These are phyloP conservation scores for Blennius ocellaris DNA, from an alignment of 2,113 vertebrate genomes.

Conservation along the genomic window DNA sequence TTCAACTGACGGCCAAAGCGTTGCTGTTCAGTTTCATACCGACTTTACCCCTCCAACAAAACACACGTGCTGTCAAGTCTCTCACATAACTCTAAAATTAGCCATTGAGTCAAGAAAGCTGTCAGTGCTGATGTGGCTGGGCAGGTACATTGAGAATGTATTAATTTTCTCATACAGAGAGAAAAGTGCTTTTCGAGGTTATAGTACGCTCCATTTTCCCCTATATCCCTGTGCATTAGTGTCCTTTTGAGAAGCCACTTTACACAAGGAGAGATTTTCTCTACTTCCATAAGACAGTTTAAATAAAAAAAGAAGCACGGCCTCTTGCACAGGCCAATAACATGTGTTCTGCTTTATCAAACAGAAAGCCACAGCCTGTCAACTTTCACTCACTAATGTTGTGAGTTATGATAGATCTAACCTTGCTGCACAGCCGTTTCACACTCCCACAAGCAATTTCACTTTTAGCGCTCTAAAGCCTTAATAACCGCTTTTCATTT, in stretches of 20 bases:
- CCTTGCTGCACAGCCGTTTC: constrained; percentile 41
- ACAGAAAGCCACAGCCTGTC: constrained; percentile 47
- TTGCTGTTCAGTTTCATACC: constrained; percentile 55
- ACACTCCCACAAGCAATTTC: constrained; percentile 61
- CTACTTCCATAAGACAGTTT: constrained; percentile 23
- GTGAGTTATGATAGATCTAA: constrained; percentile 44
- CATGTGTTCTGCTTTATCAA: constrained; percentile 55
- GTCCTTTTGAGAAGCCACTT: constrained; percentile 53
- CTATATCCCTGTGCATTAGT: constrained; percentile 54
- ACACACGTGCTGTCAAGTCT: constrained; percentile 51
- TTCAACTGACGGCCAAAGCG: constrained; percentile 57
- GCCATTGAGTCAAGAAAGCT: constrained; percentile 51
- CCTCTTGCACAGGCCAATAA: constrained; percentile 31
- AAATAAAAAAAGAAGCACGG: constrained; percentile 8
- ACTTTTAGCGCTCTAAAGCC: constrained; percentile 51
- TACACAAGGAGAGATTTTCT: constrained; percentile 34
- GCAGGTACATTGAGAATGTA: constrained; percentile 60
- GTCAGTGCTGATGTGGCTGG: constrained; percentile 60
- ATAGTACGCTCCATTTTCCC: constrained; percentile 41
- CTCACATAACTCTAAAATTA: constrained; percentile 71
- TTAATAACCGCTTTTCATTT: constrained; percentile 67
- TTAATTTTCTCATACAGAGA: constrained; percentile 62
- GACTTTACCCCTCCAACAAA: constrained; percentile 42
- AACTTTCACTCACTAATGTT: constrained; percentile 43
- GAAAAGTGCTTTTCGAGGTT: constrained; percentile 73